phyloP scores from a whole-genome alignment of 2,797 vertebrate genomes.

The Cirrhinus mrigala region DNA sequence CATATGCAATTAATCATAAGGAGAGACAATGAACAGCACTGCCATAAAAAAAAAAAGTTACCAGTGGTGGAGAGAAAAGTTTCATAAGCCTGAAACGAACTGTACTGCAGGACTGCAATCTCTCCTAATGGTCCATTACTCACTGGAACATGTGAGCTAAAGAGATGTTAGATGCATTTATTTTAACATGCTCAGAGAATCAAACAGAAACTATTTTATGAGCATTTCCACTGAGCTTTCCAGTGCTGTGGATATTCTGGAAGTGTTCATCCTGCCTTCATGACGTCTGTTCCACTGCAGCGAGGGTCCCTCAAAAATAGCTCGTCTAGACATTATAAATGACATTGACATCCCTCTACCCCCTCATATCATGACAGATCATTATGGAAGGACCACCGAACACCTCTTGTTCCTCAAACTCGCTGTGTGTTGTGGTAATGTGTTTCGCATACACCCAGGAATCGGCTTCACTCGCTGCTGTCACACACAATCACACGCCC shows the following conservation, averaged over 20 bases:
- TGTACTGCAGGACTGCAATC: conserved; percentile 60
- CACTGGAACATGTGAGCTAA: conserved; percentile 63
- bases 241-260: conserved; percentile 67
- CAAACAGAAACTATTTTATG: conserved; percentile 62
- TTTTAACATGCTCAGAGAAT: conserved; percentile 62
- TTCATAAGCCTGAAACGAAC: conserved; percentile 7
- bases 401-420: conserved; percentile 28
- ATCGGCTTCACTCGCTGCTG: conserved; percentile 58
- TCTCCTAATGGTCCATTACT: conserved; percentile 42
- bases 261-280: conserved; percentile 64
- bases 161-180: conserved; percentile 59
- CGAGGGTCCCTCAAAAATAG: conserved; percentile 64
- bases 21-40: neutral
- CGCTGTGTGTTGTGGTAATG: conserved; percentile 58
- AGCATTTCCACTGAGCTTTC: conserved; percentile 75
- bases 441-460: conserved; percentile 60
- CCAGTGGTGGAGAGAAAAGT: neutral
- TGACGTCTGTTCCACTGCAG: conserved; percentile 64
- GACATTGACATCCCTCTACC: conserved; percentile 63
- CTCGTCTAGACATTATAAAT: conserved; percentile 72
- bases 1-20: neutral
- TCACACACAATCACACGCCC: conserved; percentile 58
- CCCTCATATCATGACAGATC: conserved; percentile 57
- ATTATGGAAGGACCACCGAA: conserved; percentile 50
- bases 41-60: neutral